phyloP scores from a whole-genome alignment of 2,888 invertebrate species.

The Cephalotes varians region DNA sequence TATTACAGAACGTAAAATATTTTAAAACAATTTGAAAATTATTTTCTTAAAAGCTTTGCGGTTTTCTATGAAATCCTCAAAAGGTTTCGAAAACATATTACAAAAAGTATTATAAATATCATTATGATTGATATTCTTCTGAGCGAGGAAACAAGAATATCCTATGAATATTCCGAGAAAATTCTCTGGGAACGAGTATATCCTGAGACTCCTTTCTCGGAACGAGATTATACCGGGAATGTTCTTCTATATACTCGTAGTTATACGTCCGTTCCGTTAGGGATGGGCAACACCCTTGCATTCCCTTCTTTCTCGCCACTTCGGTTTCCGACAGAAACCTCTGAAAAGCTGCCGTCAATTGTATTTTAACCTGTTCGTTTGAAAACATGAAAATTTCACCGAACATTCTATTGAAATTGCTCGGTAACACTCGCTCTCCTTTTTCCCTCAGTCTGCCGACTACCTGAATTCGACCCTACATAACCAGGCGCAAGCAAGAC shows the following conservation, averaged over 20 bases:
- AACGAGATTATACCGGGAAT: background rate
- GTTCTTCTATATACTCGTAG: background rate
- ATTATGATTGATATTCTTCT: background rate
- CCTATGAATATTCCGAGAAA: background rate
- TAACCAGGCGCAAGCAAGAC: constrained; percentile 40
- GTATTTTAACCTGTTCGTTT: background rate
- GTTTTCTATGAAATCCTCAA: background rate
- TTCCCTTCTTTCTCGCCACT: background rate
- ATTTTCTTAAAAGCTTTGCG: background rate
- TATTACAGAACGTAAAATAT: background rate
- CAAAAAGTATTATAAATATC: background rate
- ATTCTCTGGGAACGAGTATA: background rate
- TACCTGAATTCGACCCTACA: constrained; percentile 24
- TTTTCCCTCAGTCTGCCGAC: background rate
- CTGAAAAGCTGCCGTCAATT: background rate
- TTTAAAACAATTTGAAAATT: background rate
- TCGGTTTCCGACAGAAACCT: background rate
- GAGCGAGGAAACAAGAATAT: background rate
- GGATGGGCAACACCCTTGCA: background rate
- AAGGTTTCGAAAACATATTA: background rate
- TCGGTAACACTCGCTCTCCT: background rate
- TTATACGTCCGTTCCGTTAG: background rate
- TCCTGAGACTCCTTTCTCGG: background rate
- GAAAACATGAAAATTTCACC: background rate
- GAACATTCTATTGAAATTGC: background rate